Conservation (phyloP, 2,888 invertebrate genomes). For the Drosophila villosipedis region DNA sequence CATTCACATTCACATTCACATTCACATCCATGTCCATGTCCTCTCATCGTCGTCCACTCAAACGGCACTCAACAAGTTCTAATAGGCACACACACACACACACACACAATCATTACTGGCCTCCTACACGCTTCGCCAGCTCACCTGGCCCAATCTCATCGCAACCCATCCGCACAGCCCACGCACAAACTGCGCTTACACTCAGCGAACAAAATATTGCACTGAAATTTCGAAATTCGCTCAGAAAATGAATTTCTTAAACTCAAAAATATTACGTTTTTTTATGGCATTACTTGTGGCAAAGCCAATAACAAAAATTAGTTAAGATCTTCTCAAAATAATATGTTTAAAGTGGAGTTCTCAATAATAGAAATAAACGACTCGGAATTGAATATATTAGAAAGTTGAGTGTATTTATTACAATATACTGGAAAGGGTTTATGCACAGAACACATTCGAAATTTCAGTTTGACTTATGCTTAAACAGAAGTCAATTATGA, state of each 20-base stretch:
- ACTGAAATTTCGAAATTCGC: not conserved
- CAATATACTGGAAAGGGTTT: too few species aligned
- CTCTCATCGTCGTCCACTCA: constrained; percentile 64
- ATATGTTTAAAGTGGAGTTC: not conserved
- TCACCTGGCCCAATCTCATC: constrained; percentile 41
- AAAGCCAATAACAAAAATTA: not conserved
- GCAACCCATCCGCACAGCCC: constrained; percentile 39
- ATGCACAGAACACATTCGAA: too few species aligned
- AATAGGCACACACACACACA: constrained; percentile 57
- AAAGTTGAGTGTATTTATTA: too few species aligned
- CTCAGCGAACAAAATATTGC: not conserved
- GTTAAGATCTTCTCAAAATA: not conserved
- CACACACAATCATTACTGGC: not conserved
- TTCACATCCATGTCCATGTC: constrained; percentile 62
- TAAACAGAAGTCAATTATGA: not conserved
- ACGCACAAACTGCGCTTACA: constrained; percentile 47
- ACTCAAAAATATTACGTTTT: not conserved
- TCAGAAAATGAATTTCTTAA: not conserved
- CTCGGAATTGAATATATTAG: too few species aligned
- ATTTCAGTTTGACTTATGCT: not conserved
- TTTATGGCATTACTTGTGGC: not conserved
- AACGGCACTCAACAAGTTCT: constrained; percentile 77
- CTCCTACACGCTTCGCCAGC: constrained; percentile 47
- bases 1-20: constrained; percentile 17
- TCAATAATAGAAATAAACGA: not conserved